Base-by-base conservation (phyloP, 2,888 invertebrate genomes). In the Melanchra persicariae region DNA sequence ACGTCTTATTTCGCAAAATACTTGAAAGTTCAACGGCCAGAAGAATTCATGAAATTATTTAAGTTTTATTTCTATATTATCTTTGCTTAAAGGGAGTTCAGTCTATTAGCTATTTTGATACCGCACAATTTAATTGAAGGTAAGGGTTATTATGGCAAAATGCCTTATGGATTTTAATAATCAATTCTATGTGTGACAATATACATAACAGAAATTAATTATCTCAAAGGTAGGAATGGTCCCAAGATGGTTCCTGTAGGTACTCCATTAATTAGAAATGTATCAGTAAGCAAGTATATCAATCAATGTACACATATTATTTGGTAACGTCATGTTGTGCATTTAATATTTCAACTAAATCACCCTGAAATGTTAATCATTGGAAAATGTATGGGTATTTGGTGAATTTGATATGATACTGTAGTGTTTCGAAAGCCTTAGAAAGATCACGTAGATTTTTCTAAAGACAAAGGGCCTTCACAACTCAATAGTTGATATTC, bases 1-100 rank as follows among this genome's bases (percentile, higher is more conserved):
- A 74, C 76, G 81, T 77, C 77, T 82, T 83, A 78, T 86, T 85
- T 79, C 74, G 58, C 71, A 70, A 81, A 85, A 81, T 76, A 77
- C 75, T 82, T 69, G 47, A 75, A 77, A 84, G 81, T 85, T 85
- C 77, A 85, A 69, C 80, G 62, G 68, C 63, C 58, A 51, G 70
- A 76, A 47, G 68, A 83, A 83, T 85, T 83, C 74, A 74, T 78
- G 71, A 77, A 82, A 81, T 73, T 77, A 77, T 81, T 82, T 77
- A 81, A 72, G 67, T 77, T 84, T 85, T 79, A 82, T 81, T 71
- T 66, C 19, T 43, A 64, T 30, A 60, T 52, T 61, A 72, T 74
- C 63, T 66, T 59, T 34, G 59, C 17, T 52, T 43, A 51, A 58
- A 75, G 49, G 51, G 15, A 54, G 63, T 69, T 72, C 60, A 51